phyloP scores from a whole-genome alignment of 2,113 vertebrate genomes.

The Dryoscopus gambensis region DNA sequence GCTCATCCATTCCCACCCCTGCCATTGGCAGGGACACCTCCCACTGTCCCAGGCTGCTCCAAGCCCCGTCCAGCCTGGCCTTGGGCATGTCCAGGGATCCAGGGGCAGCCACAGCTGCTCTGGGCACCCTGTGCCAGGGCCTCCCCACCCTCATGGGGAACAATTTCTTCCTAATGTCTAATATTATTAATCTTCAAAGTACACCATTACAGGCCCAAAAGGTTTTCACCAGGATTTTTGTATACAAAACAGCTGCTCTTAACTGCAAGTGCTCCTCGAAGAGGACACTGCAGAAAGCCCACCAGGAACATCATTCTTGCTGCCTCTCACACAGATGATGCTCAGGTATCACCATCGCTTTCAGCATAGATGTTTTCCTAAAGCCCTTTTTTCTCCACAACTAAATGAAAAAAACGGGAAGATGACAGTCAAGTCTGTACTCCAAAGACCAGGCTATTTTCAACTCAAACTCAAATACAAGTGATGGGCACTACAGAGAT shows the following conservation, averaged over 20 bases:
- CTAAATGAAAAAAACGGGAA: neutral
- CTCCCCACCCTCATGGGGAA: neutral
- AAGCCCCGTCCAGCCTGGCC: rapidly evolving
- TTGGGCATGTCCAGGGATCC: neutral
- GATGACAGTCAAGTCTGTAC: neutral
- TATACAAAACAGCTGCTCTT: neutral
- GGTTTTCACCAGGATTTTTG: neutral
- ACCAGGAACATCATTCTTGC: neutral
- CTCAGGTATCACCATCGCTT: neutral
- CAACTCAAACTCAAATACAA: neutral
- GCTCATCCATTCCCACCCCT: rapidly evolving
- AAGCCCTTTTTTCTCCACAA: neutral
- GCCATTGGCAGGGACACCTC: neutral
- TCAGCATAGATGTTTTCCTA: neutral
- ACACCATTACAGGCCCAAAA: neutral
- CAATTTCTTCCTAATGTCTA: neutral
- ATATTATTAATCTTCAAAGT: neutral
- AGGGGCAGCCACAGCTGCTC: neutral
- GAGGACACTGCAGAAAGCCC: neutral
- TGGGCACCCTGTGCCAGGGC: neutral
- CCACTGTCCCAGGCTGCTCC: rapidly evolving
- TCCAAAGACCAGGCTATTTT: neutral
- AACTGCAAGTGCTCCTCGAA: neutral
- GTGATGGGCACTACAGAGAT: neutral
- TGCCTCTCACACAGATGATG: neutral